Evolutionary conservation across 1,140 invertebrate species (phyloP).

Genomic region (Antheraea mylitta): DNA sequence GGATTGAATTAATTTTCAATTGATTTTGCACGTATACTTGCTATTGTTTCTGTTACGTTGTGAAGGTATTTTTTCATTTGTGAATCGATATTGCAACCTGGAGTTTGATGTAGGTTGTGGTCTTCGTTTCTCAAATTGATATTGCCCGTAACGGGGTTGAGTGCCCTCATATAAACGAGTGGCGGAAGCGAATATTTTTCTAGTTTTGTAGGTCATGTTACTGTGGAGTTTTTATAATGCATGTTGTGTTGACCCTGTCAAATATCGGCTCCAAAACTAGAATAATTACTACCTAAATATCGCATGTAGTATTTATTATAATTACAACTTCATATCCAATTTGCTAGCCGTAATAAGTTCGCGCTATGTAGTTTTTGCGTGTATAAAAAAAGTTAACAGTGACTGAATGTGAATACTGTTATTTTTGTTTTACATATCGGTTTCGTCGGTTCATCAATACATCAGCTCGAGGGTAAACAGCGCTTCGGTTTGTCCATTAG

Average conservation of each 20-base stretch:
- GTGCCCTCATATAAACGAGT: slow-evolving; percentile 22
- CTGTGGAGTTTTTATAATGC: background rate
- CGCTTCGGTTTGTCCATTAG: slow-evolving; percentile 55
- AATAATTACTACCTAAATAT: slow-evolving; percentile 60
- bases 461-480: slow-evolving; percentile 31
- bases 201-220: slow-evolving; percentile 36
- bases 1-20: slow-evolving; percentile 40
- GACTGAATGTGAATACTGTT: slow-evolving; percentile 60
- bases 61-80: slow-evolving; percentile 56
- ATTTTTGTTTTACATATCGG: slow-evolving; percentile 65
- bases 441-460: slow-evolving; percentile 55
- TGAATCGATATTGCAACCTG: slow-evolving; percentile 27
- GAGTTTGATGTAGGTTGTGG: slow-evolving; percentile 54
- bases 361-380: slow-evolving; percentile 45
- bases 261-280: slow-evolving; percentile 41
- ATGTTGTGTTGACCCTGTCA: slow-evolving; percentile 28
- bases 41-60: slow-evolving; percentile 53
- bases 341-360: slow-evolving; percentile 55
- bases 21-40: slow-evolving; percentile 46
- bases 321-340: slow-evolving; percentile 58
- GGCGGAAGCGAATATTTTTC: slow-evolving; percentile 28
- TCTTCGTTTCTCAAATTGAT: slow-evolving; percentile 36
- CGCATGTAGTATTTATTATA: slow-evolving; percentile 35
- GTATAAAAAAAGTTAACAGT: slow-evolving; percentile 29
- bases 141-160: slow-evolving; percentile 40